Evolutionary conservation across 1,140 invertebrate genomes (phyloP), one percentile per base, ranked within the genome.

Genomic region (Zaprionus capensis): DNA sequence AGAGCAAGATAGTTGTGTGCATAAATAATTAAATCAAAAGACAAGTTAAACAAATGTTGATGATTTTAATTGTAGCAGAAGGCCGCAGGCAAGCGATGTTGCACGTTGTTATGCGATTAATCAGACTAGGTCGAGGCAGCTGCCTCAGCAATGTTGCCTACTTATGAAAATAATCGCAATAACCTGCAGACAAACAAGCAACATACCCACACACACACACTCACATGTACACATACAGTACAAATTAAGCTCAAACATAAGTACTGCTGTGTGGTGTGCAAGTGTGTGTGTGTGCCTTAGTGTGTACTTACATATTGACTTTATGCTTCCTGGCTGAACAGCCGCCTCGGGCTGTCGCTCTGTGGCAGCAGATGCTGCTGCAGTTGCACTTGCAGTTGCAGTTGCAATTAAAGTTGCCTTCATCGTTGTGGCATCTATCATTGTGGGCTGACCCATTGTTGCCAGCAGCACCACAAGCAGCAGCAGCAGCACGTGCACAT

Each of bases 301-400:
- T 31, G 56, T 61, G 55, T 56, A 87, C 84, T 88, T 81, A 88
- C 84, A 73, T 73, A 84, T 79, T 55, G 85, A 84, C 59, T 88
- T 84, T 63, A 76, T 59, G 61, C 58, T 78, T 28, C 70, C 41
- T 71, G 51, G 73, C 51, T 71, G 67, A 4, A 14, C 31, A 64
- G 28, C 31, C 28, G 46, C 68, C 62, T 66, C 58, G 26, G 46
- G 68, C 51, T 69, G 46, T 41, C 55, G 62, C 20, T 76, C 69
- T 11, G 49, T 62, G 49, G 72, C 59, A 57, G 58, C 41, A 17
- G 59, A 38, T 46, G 65, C 38, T 31, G 65, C 53, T 66, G 57
- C 63, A 5, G 38, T 17, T 28, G 61, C 58, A 15, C 38, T 62
- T 56, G 61, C 58, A 11, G 51, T 62, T 56, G 61, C 58, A 11